Conservation (phyloP, 2,888 invertebrate species). For the Rhagium mordax region DNA sequence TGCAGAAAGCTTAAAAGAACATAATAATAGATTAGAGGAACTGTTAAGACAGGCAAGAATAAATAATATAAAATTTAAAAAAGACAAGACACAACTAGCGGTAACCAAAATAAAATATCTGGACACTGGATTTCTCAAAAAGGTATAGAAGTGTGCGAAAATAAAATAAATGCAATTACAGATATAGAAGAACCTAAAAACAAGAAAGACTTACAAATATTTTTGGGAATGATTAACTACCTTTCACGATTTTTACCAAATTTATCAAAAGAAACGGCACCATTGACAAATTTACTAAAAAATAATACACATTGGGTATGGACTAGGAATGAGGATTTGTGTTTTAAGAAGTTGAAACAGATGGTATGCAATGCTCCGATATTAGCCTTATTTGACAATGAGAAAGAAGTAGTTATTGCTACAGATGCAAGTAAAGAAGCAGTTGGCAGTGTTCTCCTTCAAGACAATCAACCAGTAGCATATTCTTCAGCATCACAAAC, state of each 20-base stretch:
- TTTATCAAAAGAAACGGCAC: slow-evolving; percentile 7
- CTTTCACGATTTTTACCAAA: not conserved
- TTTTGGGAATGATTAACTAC: slow-evolving; percentile 27
- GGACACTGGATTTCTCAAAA: not conserved
- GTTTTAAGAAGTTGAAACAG: slow-evolving; percentile 5
- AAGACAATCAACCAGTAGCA: slow-evolving; percentile 1
- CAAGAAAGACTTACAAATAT: slow-evolving; percentile 19
- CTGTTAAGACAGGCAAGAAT: not conserved
- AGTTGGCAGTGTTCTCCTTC: slow-evolving; percentile 1
- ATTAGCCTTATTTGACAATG: not conserved
- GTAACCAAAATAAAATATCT: not conserved
- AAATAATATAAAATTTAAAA: slow-evolving; percentile 22
- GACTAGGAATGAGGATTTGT: slow-evolving; percentile 2
- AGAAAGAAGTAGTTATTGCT: slow-evolving; percentile 6
- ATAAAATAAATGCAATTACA: slow-evolving; percentile 15
- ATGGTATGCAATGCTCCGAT: slow-evolving; percentile 1
- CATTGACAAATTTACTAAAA: slow-evolving; percentile 6
- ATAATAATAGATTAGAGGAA: not conserved
- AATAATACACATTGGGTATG: slow-evolving; percentile 12
- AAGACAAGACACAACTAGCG: not conserved
- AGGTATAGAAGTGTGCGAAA: slow-evolving; percentile 19
- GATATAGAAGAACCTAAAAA: slow-evolving; percentile 17
- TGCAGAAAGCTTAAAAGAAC: too few species aligned
- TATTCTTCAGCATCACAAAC: slow-evolving; percentile 1
- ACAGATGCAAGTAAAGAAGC: slow-evolving; percentile 20